Base-by-base conservation (phyloP, 2,888 invertebrate species). In the Eueremaeus valkanovi region DNA sequence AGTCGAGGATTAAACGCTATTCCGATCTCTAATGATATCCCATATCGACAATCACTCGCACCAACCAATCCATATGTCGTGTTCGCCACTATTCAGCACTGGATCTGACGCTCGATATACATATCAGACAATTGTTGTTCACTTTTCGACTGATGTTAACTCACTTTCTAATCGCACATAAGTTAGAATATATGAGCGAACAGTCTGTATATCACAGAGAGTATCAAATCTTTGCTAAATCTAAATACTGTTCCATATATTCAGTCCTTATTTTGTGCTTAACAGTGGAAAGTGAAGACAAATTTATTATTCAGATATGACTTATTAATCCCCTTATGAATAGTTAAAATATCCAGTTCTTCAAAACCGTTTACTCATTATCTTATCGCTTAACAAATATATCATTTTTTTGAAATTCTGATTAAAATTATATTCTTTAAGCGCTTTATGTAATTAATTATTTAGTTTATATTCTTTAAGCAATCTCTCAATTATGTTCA, bases 271-370 rank as follows among this genome's bases (percentile, higher is more conserved):
- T 5, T 36, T 5, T 5, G 36, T 11, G 36, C 36, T 36, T 36
- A 36, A 13, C 21, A 51, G 51, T 51, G 21, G 51, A 51, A 58
- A 58, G 8, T 58, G 24, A 58, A 58, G 21, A 58, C 21, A 24
- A 24, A 58, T 58, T n/a, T 58, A 58, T 58, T 27, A 3, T 6
- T 24, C 21, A 58, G 3, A 58, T 58, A 58, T 49, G 49, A 58
- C 58, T 58, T 58, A 58, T 5, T 58, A 58, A 58, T 58, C 58
- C 24, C 24, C 58, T 58, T 58, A 58, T 58, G 58, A 24, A 58
- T 58, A 6, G 58, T 9, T 58, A 58, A 58, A 58, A 49, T 36
- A 36, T 36, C 36, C 36, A 36, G 6, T 36, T 8, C n/a, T n/a
- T n/a, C n/a, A n/a, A n/a, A n/a, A n/a, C n/a, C n/a, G n/a, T n/a